These are phyloP conservation scores for Lasius fuliginosus DNA, from an alignment of 2,888 invertebrate species.

Conservation along the genomic window DNA sequence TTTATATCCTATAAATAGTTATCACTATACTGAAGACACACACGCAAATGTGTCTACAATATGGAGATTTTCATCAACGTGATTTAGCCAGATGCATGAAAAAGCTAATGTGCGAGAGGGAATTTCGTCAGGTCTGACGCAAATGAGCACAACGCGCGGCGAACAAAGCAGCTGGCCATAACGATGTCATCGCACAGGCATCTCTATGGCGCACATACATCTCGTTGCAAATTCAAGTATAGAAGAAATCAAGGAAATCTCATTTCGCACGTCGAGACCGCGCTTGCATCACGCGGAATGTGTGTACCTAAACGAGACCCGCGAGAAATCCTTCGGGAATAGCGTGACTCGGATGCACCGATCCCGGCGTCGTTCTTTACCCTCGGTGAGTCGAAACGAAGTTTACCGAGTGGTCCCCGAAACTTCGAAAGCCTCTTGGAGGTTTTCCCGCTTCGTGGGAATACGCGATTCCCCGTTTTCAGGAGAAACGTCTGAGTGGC, in stretches of 20 bases:
- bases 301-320: conserved; percentile 43
- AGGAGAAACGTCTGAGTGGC: conserved; percentile 31
- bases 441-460: conserved; percentile 8
- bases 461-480: conserved; percentile 38
- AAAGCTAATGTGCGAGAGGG: conserved; percentile 36
- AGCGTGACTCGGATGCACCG: conserved; percentile 70
- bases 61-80: conserved; percentile 30
- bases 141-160: conserved; percentile 35
- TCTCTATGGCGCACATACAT: background rate
- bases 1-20: background rate
- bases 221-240: conserved; percentile 12
- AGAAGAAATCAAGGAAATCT: conserved; percentile 49
- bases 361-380: conserved; percentile 65
- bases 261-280: conserved; percentile 47
- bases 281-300: conserved; percentile 7
- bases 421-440: conserved; percentile 61
- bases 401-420: conserved; percentile 71
- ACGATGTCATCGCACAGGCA: conserved; percentile 23
- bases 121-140: conserved; percentile 20
- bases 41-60: background rate
- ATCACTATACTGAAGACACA: background rate
- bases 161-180: conserved; percentile 38
- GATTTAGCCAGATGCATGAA: background rate
- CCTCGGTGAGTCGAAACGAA: conserved; percentile 65
- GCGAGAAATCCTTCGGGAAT: conserved; percentile 62